Evolutionary conservation across 64 coral and sea anemone genomes (phyloP).

Genomic region (Hydrozoanthus tunicans): DNA sequence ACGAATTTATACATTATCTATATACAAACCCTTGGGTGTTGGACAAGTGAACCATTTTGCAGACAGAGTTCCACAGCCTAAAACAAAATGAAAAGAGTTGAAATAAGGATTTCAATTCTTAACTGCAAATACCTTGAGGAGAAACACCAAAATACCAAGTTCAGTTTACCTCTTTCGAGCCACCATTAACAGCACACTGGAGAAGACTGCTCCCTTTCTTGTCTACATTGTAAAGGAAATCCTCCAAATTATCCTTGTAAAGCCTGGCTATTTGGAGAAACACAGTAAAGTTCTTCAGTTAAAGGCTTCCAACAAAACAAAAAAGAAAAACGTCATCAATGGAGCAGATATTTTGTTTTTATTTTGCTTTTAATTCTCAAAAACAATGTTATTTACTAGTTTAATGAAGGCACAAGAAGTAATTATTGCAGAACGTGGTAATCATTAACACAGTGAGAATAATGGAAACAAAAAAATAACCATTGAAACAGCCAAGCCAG

Average conservation of each 20-base stretch:
- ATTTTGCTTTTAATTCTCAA: too few species aligned
- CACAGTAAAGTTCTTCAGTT: background rate
- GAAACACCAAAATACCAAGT: background rate
- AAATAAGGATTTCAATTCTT: background rate
- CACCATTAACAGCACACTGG: conserved; percentile 69
- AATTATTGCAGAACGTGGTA: too few species aligned
- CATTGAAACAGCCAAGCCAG: too few species aligned
- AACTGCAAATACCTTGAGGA: too few species aligned
- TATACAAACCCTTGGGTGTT: conserved; percentile 64
- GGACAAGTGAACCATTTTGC: conserved; percentile 63
- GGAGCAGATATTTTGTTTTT: too few species aligned
- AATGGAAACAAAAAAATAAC: too few species aligned
- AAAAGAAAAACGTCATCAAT: too few species aligned
- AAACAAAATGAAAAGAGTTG: background rate
- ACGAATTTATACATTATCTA: background rate
- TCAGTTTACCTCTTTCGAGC: conserved; percentile 59
- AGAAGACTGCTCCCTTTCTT: conserved; percentile 77
- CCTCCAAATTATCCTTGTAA: conserved; percentile 6
- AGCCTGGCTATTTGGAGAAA: conserved; percentile 9
- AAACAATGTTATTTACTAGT: too few species aligned
- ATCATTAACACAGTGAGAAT: too few species aligned
- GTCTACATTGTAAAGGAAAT: conserved; percentile 71
- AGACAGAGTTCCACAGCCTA: conserved; percentile 76
- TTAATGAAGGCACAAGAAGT: too few species aligned
- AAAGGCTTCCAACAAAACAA: background rate